Base-by-base conservation (phyloP, 2,113 vertebrate genomes). In the Callionymus lyra region DNA sequence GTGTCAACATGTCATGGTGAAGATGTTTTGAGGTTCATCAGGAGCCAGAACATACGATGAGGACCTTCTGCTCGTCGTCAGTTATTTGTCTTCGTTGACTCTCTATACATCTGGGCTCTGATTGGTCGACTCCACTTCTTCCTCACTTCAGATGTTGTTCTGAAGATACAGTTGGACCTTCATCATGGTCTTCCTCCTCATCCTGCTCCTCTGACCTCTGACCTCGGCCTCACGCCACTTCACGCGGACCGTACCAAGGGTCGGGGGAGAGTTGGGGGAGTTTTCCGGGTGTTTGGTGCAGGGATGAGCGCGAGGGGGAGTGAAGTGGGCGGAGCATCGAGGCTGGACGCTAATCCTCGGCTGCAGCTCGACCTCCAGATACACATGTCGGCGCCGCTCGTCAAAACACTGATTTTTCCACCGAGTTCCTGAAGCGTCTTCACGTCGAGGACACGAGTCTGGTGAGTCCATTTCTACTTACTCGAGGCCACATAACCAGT, bases 301-400 rank as follows among this genome's bases (percentile, higher is more conserved):
- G 49, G 53, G 34, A n/a, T 37, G 41, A 52, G 54, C 62, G 71
- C 48, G 53, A 54, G 48, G 61, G 2, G 16, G 1, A n/a, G 6
- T 16, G 38, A 41, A 33, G 14, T 31, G 33, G 34, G 21, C 10
- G 16, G 21, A 33, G 34, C 70, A 78, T 83, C 44, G 79, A 62
- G 81, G 65, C 84, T 83, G 76, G 48, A 70, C 80, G 60, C 83
- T 94, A 92, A 92, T 94, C 89, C 83, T 73, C 51, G 78, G 79
- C 63, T 86, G 82, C 76, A 77, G 69, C 74, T 76, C 59, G 69
- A 77, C 76, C 38, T 54, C 53, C 17, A 39, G 82, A 79, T 82
- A 85, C 84, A 79, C 64, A 78, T 79, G 72, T 60, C 57, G 42
- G 67, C 45, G 51, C 58, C 59, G 67, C 63, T 71, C 65, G 48